phyloP scores from a whole-genome alignment of 2,888 invertebrate species.

The Gnatocerus cornutus region DNA sequence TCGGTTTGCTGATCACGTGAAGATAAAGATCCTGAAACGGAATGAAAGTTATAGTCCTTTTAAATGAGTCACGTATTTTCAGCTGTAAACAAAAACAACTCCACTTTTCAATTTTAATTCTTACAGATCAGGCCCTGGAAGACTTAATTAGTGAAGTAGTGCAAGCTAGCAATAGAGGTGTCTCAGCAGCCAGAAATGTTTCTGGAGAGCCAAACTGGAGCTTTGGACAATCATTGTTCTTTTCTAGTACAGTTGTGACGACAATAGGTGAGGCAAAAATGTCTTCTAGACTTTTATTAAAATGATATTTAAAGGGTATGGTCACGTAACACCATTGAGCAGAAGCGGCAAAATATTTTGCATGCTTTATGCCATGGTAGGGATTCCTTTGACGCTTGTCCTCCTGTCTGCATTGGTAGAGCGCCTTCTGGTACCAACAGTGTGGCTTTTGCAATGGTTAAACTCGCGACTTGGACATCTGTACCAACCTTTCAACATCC shows the following conservation, averaged over 20 bases:
- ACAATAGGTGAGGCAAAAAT: constrained; percentile 80
- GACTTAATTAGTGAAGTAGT: constrained; percentile 81
- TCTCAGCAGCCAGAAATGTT: constrained; percentile 83
- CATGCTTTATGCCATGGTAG: constrained; percentile 87
- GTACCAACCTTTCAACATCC: constrained; percentile 83
- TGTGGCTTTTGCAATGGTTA: constrained; percentile 79
- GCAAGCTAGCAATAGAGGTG: constrained; percentile 84
- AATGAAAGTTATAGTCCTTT: no score
- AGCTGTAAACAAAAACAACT: background rate
- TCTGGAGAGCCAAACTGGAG: constrained; percentile 91
- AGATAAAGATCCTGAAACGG: no score
- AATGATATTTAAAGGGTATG: constrained; percentile 81
- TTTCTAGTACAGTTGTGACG: constrained; percentile 90
- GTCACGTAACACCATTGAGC: constrained; percentile 90
- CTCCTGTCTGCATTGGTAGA: constrained; percentile 88
- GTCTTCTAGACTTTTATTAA: background rate
- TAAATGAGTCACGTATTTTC: background rate
- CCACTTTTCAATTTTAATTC: no score
- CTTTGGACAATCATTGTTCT: constrained; percentile 92
- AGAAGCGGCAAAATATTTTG: constrained; percentile 91
- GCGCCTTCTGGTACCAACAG: constrained; percentile 83
- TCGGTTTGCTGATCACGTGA: no score
- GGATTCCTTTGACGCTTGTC: constrained; percentile 90
- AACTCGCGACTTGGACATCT: constrained; percentile 82
- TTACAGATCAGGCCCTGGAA: constrained; percentile 84